Base-by-base conservation (phyloP, 2,797 vertebrate species). In the Brotogeris chrysoptera region DNA sequence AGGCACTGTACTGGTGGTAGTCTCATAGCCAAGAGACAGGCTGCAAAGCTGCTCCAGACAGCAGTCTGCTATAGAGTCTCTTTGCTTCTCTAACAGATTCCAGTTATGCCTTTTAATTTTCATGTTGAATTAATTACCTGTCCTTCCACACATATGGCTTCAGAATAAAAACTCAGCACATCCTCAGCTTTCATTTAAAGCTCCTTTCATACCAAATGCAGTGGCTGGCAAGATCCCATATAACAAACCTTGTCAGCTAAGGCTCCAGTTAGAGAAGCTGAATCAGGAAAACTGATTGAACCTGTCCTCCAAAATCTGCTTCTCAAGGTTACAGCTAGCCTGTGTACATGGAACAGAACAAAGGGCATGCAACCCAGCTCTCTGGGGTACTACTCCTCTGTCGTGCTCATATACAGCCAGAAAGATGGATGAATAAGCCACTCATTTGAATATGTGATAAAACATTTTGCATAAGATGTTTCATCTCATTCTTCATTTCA, bases 311-410 rank as follows among this genome's bases (percentile, higher is more conserved):
- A 90, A 80, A 94, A 76, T 43, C 74, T 90, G 14, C 59, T 44
- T 53, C 78, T 91, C 95, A 97, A 97, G 95, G 97, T 97, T 95
- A 95, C 57, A 39, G 17, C 23, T 21, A 78, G 76, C 44, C 39
- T 86, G 36, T 52, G 5, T 44, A 21, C 53, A 76, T 38, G 41
- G 84, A 78, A 41, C 23, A 24, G 38, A 57, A 47, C 36, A 87
- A 79, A 88, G 74, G 71, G 11, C 80, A 86, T 3, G 9, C 80
- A 94, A 69, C 13, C 32, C 59, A 84, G 60, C 73, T 88, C 87
- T 49, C 38, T n/a, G 9, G 38, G 21, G n/a, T 57, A 46, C 44
- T 16, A n/a, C 39, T 92, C 50, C 78, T 93, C 63, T 34, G 65
- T 90, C 65, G 57, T 7, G 6, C 41, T 72, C 43, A 34, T 86